These are phyloP conservation scores for Tiaroga cobitis DNA, from an alignment of 2,797 vertebrate species.

Conservation along the genomic window DNA sequence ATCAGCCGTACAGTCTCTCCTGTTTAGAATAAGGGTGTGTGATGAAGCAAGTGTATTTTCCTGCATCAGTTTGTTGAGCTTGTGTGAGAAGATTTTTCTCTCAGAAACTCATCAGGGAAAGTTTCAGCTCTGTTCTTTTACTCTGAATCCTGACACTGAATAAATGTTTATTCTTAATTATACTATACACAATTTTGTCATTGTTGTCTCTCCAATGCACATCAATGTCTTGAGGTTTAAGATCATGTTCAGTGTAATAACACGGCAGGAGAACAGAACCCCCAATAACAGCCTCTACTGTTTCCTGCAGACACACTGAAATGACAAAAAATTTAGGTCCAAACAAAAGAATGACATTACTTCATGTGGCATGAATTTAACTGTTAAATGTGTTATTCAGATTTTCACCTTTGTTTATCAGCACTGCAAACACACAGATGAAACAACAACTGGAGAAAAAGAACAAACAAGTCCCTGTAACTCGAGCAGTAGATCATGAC, in stretches of 20 bases:
- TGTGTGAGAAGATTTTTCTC: no score
- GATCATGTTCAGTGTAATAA: not conserved
- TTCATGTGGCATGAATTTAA: no score
- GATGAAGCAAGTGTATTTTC: no score
- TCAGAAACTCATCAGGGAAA: no score
- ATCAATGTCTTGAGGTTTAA: no score
- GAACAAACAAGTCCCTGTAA: not conserved
- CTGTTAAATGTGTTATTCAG: not conserved
- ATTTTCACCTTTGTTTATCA: not conserved
- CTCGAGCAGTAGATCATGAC: not conserved
- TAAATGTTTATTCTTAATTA: not conserved
- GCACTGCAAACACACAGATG: not conserved
- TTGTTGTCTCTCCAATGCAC: not conserved
- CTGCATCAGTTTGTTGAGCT: no score
- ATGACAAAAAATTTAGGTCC: no score
- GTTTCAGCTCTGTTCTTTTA: not conserved
- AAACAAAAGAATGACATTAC: not conserved
- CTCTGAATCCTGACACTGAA: not conserved
- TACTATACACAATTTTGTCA: not conserved
- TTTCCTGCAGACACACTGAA: not conserved
- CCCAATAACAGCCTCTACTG: not conserved
- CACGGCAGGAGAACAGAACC: not conserved
- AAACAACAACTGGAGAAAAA: no score
- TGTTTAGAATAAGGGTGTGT: no score
- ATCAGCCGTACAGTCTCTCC: no score